Evolutionary conservation across 2,888 invertebrate genomes (phyloP).

Genomic region (Agelastica alni): DNA sequence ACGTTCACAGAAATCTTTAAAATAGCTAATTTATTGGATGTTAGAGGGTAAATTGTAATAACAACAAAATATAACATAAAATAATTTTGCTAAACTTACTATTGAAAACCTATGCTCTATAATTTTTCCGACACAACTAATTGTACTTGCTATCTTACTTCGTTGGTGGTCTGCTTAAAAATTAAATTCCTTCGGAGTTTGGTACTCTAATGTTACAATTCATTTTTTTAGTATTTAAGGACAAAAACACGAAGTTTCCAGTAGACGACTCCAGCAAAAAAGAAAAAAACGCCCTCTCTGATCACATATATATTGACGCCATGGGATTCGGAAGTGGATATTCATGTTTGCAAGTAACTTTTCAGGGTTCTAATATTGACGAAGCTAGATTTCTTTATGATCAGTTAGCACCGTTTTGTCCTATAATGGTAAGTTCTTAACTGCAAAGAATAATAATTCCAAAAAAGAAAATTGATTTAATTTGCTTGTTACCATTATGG

Average conservation of each 20-base stretch:
- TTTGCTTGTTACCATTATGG: no score
- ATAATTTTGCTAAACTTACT: no score
- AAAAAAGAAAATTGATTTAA: no score
- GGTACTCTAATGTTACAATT: no score
- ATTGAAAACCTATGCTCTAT: no score
- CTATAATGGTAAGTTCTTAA: constrained; percentile 80
- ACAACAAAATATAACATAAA: no score
- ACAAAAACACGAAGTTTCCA: constrained; percentile 82
- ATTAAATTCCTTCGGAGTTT: no score
- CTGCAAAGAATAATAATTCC: no score
- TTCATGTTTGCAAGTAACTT: constrained; percentile 93
- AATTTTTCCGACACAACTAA: no score
- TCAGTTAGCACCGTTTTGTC: constrained; percentile 94
- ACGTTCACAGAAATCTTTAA: no score
- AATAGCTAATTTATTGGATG: constrained; percentile 4
- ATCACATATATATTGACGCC: constrained; percentile 96
- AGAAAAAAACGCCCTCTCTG: constrained; percentile 74
- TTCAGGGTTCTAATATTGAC: constrained; percentile 93
- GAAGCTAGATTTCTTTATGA: constrained; percentile 97
- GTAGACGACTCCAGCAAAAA: constrained; percentile 74
- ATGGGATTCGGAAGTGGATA: constrained; percentile 99
- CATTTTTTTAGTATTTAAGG: constrained; percentile 79
- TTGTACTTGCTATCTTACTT: no score
- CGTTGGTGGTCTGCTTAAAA: no score
- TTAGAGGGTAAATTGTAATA: constrained; percentile 20